Conservation (phyloP, 2,113 vertebrate species). For the Crotalus viridis region DNA sequence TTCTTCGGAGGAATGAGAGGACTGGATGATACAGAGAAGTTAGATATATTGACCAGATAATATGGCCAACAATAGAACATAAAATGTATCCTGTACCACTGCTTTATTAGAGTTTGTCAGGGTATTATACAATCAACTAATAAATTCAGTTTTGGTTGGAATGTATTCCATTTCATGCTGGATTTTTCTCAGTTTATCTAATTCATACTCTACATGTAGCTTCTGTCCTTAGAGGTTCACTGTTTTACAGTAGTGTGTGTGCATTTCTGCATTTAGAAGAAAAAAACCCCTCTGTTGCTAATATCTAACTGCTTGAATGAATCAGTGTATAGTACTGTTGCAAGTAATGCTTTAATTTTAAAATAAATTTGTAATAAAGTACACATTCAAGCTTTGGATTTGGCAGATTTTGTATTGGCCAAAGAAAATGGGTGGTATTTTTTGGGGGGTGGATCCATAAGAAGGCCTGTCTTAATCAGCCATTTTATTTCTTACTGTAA, state of each 20-base stretch:
- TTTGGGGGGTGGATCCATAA: not conserved
- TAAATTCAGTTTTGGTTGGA: constrained; percentile 25
- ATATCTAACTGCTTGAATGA: constrained; percentile 7
- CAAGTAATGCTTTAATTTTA: not conserved
- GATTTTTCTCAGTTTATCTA: constrained; percentile 15
- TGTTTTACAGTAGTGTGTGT: not conserved
- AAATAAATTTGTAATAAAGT: not conserved
- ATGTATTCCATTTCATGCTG: constrained; percentile 12
- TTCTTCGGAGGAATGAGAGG: not conserved
- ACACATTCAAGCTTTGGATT: not conserved
- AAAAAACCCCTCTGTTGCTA: not conserved
- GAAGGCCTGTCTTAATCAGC: not conserved
- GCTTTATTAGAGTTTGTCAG: constrained; percentile 1
- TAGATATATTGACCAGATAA: constrained; percentile 1
- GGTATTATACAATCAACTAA: constrained; percentile 26
- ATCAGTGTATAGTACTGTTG: not conserved
- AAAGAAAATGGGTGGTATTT: not conserved
- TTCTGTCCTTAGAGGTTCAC: constrained; percentile 15
- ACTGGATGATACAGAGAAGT: constrained; percentile 2
- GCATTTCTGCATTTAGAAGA: not conserved
- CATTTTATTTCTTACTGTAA: not conserved
- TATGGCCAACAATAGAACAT: not conserved
- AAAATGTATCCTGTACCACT: not conserved
- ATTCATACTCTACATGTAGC: constrained; percentile 27
- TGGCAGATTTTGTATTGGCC: not conserved